A percentile compares a stretch with the other conserved stretches of the same genome.
These are phyloP conservation scores for Drosophila kepulauana DNA, from an alignment of 1,140 invertebrate species.

Conservation along the genomic window DNA sequence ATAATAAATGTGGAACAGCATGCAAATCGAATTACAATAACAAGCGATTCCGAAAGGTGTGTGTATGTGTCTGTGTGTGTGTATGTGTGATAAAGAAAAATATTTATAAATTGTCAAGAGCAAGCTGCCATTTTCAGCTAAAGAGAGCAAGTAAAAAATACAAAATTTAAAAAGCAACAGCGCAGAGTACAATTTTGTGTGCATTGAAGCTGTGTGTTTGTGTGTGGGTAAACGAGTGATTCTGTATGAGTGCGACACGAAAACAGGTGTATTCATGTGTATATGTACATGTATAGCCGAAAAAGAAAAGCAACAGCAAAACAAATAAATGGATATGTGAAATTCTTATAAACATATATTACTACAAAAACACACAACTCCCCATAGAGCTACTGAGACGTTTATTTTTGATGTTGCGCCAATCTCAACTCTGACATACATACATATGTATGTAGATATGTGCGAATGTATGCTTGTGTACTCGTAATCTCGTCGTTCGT, in stretches of 20 bases:
- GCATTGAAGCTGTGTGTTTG: constrained; percentile 46
- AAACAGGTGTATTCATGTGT: constrained; percentile 37
- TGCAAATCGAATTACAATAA: constrained; percentile 36
- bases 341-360: constrained; percentile 18
- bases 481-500: constrained; percentile 35
- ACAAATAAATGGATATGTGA: constrained; percentile 11
- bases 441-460: constrained; percentile 42
- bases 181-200: constrained; percentile 20
- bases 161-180: constrained; percentile 28
- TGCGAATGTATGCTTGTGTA: constrained; percentile 25
- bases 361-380: constrained; percentile 5
- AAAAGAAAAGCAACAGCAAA: constrained; percentile 27
- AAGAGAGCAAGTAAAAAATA: constrained; percentile 20
- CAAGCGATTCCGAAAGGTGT: constrained; percentile 36
- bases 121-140: neutral
- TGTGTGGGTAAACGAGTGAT: neutral
- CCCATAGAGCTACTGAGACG: constrained; percentile 34
- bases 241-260: constrained; percentile 52
- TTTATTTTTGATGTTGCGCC: constrained; percentile 37
- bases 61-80: constrained; percentile 23
- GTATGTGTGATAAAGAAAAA: constrained; percentile 6
- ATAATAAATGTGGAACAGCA: constrained; percentile 39
- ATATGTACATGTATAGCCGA: constrained; percentile 5
- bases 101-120: constrained; percentile 12
- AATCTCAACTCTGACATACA: constrained; percentile 40